A percentile compares a stretch with the other conserved stretches of the same genome.
Conservation (phyloP, 2,113 vertebrate genomes). For the Cygnus buccinator region DNA sequence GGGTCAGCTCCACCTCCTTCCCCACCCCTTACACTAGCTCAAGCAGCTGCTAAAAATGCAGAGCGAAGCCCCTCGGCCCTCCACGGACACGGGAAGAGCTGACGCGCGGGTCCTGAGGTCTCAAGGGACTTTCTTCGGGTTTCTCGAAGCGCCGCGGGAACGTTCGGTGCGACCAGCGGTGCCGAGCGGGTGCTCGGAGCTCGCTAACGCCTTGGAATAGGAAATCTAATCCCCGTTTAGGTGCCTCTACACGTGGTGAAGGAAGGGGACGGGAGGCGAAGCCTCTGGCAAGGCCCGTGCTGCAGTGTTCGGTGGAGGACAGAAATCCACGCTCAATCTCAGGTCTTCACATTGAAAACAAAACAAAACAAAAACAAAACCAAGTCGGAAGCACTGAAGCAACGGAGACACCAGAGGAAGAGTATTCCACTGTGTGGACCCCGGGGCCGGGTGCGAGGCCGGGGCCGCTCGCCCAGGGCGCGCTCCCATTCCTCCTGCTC, state of each 20-base stretch:
- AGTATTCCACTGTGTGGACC: background rate
- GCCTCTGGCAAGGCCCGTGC: conserved; percentile 56
- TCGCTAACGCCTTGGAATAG: conserved; percentile 65
- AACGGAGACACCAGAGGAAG: conserved; percentile 3
- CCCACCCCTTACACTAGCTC: conserved; percentile 89
- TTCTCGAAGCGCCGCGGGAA: background rate
- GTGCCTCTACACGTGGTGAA: conserved; percentile 73
- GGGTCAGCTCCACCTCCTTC: conserved; percentile 83
- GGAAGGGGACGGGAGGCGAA: conserved; percentile 52
- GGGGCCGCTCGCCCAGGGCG: background rate
- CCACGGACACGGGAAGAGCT: conserved; percentile 45
- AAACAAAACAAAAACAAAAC: background rate
- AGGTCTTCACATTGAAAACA: conserved; percentile 75
- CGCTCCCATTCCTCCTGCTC: background rate
- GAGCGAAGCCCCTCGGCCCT: background rate
- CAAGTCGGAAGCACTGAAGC: conserved; percentile 43
- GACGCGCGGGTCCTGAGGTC: conserved; percentile 50
- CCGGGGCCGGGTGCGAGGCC: background rate
- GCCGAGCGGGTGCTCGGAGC: conserved; percentile 11
- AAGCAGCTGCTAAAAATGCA: conserved; percentile 86
- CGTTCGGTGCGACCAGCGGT: conserved; percentile 1
- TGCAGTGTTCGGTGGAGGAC: conserved; percentile 16
- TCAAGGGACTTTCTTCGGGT: conserved; percentile 55
- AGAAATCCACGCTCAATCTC: conserved; percentile 79
- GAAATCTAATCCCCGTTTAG: conserved; percentile 72